A percentile compares a stretch with the other conserved stretches of the same genome.
Conservation (phyloP, 2,797 vertebrate species). For the Gorsachius magnificus region DNA sequence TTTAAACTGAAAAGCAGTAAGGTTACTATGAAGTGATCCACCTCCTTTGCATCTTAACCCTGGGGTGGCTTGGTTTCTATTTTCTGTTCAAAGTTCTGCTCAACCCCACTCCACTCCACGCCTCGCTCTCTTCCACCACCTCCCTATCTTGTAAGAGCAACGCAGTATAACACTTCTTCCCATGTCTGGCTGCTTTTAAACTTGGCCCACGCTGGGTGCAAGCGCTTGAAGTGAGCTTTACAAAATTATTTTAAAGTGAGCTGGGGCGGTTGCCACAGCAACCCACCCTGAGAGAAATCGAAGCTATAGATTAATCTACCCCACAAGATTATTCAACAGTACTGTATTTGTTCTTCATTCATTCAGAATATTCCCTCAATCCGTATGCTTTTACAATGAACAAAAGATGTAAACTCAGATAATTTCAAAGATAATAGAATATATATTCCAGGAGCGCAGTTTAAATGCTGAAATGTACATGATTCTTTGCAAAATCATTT, state of each 20-base stretch:
- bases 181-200: constrained; percentile 82
- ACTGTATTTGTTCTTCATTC: constrained; percentile 75
- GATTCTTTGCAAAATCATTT: constrained; percentile 38
- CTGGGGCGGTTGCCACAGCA: constrained; percentile 82
- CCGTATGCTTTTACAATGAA: constrained; percentile 68
- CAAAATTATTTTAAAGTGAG: constrained; percentile 81
- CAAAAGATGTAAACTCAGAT: constrained; percentile 56
- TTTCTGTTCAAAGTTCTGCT: constrained; percentile 57
- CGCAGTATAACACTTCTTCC: constrained; percentile 68
- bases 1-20: constrained; percentile 52
- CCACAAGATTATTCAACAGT: constrained; percentile 77
- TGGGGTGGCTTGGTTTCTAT: constrained; percentile 50
- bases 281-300: constrained; percentile 80
- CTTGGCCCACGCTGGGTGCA: constrained; percentile 80
- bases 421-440: constrained; percentile 57
- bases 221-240: constrained; percentile 81
- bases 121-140: constrained; percentile 47
- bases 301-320: constrained; percentile 82
- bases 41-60: constrained; percentile 50
- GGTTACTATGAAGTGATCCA: constrained; percentile 42
- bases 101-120: constrained; percentile 32
- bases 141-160: constrained; percentile 69
- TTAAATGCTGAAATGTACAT: constrained; percentile 32
- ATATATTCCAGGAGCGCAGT: constrained; percentile 45
- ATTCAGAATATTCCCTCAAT: constrained; percentile 73